Base-by-base conservation (phyloP, 2,888 invertebrate species). In the Copidosoma aretas region DNA sequence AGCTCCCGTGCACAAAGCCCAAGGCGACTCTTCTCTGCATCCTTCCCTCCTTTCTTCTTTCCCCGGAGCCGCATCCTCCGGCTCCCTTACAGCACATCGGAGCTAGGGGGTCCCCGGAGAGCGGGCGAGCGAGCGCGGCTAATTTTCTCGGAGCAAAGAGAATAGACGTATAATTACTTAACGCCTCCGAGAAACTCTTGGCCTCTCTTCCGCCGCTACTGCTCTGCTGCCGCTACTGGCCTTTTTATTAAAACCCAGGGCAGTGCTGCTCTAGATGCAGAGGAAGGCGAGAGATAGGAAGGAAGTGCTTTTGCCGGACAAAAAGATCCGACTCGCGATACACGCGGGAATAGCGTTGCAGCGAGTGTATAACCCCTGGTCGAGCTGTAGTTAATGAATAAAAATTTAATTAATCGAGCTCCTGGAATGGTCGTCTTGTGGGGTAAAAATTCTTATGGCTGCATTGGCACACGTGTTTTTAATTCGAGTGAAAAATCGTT, bases 151-250 rank as follows among this genome's bases (percentile, higher is more conserved):
- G 78, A 79, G 77, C 80, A 80, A 3, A 80, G 81, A 83, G 82
- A 83, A 83, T 81, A 82, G 82, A 82, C 81, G 82, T 83, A 71
- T 71, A 83, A 83, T 83, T 83, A 83, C 83, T 83, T 83, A 83
- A 83, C 83, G 82, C 83, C 82, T 83, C 78, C 76, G 78, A 80
- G 79, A 66, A 66, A 68, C 65, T 60, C 67, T 70, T 64, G 58
- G 54, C 53, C 22, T 62, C 49, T 49, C 60, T 53, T 49, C 46
- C 39, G 12, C 14, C 19, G 53, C 59, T 19, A 15, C 39, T 58
- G n/a, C 17, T n/a, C 63, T 43, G 17, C 17, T 46, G 39, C 57
- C 59, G 41, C 24, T 64, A 73, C 32, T 41, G 24, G 56, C 19
- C 49, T 24, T 67, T 71, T 82, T 82, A 82, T 82, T 82, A 82